These are phyloP conservation scores for Ornithorhynchus anatinus DNA, from an alignment of 2,113 vertebrate genomes.

Conservation along the genomic window DNA sequence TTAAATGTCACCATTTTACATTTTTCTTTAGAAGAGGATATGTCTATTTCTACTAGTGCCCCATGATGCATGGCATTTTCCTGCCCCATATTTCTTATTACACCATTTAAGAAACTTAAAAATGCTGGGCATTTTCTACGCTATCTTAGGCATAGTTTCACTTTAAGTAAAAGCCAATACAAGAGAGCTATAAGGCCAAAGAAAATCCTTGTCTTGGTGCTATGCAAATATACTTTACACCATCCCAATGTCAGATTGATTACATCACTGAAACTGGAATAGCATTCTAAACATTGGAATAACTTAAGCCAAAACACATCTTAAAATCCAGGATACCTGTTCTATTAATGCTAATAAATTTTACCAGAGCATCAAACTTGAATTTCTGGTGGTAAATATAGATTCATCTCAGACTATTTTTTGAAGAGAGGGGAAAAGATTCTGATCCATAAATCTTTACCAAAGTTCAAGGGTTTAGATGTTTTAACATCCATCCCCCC, in stretches of 20 bases:
- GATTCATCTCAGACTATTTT: constrained; percentile 24
- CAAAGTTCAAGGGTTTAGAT: not conserved
- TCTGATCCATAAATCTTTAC: constrained; percentile 21
- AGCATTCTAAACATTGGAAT: not conserved
- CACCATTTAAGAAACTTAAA: constrained; percentile 12
- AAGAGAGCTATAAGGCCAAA: constrained; percentile 1
- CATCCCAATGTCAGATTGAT: not conserved
- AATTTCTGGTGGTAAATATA: not conserved
- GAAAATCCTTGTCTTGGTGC: not conserved
- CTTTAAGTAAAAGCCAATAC: constrained; percentile 5
- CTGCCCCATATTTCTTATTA: not conserved
- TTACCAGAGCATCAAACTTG: not conserved
- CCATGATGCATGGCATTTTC: not conserved
- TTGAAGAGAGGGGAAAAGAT: no score
- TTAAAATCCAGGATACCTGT: constrained; percentile 2
- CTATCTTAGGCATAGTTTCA: not conserved
- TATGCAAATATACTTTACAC: not conserved
- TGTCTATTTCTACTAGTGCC: not conserved
- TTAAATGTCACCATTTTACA: constrained; percentile 11
- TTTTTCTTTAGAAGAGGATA: not conserved
- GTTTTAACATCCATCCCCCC: no score
- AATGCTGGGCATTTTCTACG: not conserved
- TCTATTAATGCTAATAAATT: constrained; percentile 4
- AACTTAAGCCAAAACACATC: not conserved
- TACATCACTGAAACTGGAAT: constrained; percentile 8